Percentiles rank a stretch among this genome's conserved stretches.
Conservation (phyloP, 2,797 vertebrate genomes). For the Harpagifer antarcticus region DNA sequence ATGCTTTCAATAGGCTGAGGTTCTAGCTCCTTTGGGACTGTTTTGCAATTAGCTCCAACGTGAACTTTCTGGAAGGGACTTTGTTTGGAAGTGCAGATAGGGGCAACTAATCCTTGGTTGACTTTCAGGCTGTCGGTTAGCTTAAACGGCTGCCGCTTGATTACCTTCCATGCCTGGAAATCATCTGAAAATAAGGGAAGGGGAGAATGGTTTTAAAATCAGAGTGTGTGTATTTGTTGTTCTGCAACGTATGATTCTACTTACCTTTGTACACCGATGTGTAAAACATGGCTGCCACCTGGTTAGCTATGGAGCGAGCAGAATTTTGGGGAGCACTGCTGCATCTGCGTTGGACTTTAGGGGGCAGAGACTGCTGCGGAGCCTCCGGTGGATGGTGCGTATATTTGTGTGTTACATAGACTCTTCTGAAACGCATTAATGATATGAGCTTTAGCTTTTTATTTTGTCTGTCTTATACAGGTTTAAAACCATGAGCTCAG, state of each 20-base stretch:
- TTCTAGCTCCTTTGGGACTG: background rate
- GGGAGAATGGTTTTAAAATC: background rate
- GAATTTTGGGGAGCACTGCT: slow-evolving; percentile 11
- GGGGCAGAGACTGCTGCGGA: background rate
- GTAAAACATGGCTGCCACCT: background rate
- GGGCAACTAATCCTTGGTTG: slow-evolving; percentile 9
- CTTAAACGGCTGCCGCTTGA: slow-evolving; percentile 18
- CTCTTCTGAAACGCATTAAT: slow-evolving; percentile 43
- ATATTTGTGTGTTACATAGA: slow-evolving; percentile 21
- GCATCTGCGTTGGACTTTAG: slow-evolving; percentile 12
- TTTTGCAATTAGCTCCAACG: background rate
- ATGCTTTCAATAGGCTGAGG: slow-evolving; percentile 31
- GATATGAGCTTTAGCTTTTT: background rate
- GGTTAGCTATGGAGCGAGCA: background rate
- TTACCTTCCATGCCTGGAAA: slow-evolving; percentile 42
- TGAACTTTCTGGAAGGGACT: background rate
- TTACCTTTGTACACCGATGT: slow-evolving; percentile 65
- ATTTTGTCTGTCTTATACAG: background rate
- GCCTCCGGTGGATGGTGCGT: slow-evolving; percentile 15
- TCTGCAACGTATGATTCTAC: background rate
- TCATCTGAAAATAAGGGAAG: slow-evolving; percentile 51
- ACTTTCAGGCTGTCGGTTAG: slow-evolving; percentile 32
- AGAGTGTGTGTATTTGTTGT: background rate
- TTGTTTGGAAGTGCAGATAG: background rate
- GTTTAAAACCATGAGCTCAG: background rate